Conservation (phyloP, 92 coral and sea anemone genomes). For the Ricordea florida region DNA sequence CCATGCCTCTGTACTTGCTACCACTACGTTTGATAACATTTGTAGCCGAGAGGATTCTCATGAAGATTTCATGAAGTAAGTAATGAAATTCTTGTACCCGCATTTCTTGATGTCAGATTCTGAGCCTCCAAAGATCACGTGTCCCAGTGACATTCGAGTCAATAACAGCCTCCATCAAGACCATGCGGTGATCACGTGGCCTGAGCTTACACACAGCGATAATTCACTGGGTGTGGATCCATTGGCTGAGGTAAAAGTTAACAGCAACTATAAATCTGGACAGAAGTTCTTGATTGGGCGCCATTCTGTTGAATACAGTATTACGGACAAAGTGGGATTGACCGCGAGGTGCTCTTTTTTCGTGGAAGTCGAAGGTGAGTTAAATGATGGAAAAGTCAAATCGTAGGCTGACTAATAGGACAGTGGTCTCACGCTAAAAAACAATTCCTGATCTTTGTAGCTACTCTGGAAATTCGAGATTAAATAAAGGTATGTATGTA, state of each 20-base stretch:
- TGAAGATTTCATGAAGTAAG: too few relatives aligned
- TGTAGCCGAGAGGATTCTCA: too few relatives aligned
- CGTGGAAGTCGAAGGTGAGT: slow-evolving; percentile 73
- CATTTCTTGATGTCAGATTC: too few relatives aligned
- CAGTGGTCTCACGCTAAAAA: too few relatives aligned
- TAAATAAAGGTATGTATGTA: too few relatives aligned
- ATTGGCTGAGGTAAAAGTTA: slow-evolving; percentile 72
- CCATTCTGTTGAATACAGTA: slow-evolving; percentile 53
- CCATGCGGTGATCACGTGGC: slow-evolving; percentile 75
- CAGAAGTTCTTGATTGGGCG: slow-evolving; percentile 69
- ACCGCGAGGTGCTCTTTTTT: slow-evolving; percentile 56
- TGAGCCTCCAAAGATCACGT: slow-evolving; percentile 61
- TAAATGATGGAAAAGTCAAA: too few relatives aligned
- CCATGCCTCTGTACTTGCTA: too few relatives aligned
- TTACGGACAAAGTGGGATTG: slow-evolving; percentile 67
- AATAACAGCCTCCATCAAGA: slow-evolving; percentile 62
- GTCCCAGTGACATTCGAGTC: slow-evolving; percentile 51
- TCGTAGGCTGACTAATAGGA: too few relatives aligned
- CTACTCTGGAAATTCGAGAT: too few relatives aligned
- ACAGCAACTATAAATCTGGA: slow-evolving; percentile 56
- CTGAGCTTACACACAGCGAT: slow-evolving; percentile 59
- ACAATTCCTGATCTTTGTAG: too few relatives aligned
- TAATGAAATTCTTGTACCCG: too few relatives aligned
- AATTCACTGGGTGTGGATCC: slow-evolving; percentile 79
- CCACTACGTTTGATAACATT: too few relatives aligned